Evolutionary conservation across 2,888 invertebrate species (phyloP).

Genomic region (Calephelis perditalis): DNA sequence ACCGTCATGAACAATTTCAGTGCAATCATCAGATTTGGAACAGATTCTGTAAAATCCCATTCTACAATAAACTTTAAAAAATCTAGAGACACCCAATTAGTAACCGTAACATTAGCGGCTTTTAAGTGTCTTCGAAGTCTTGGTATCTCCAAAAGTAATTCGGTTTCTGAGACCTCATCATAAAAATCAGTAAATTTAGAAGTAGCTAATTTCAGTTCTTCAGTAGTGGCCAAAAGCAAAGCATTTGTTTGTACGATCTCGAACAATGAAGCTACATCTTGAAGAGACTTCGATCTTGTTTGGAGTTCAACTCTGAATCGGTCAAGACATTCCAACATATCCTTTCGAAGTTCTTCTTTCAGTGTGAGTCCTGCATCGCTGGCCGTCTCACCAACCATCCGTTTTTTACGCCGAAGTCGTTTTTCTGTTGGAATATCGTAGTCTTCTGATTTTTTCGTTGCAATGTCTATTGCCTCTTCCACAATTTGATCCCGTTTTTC

Average conservation of each 20-base stretch:
- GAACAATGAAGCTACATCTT: slow-evolving; percentile 2
- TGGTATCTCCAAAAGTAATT: slow-evolving; percentile 17
- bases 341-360: slow-evolving; percentile 17
- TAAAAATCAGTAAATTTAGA: slow-evolving; percentile 2
- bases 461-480: slow-evolving; percentile 18
- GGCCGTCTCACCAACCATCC: slow-evolving; percentile 10
- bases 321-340: slow-evolving; percentile 16
- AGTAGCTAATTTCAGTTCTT: neutral
- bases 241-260: neutral
- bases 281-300: slow-evolving; percentile 4
- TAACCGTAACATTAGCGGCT: too few relatives aligned
- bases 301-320: slow-evolving; percentile 7
- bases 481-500: slow-evolving; percentile 16
- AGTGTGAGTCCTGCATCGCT: slow-evolving; percentile 17
- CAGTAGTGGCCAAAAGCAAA: neutral
- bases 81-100: too few relatives aligned
- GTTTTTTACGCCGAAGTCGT: slow-evolving; percentile 15
- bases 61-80: too few relatives aligned
- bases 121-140: neutral
- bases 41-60: slow-evolving; percentile 23
- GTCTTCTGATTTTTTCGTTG: slow-evolving; percentile 17
- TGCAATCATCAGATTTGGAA: slow-evolving; percentile 20
- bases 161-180: slow-evolving; percentile 1
- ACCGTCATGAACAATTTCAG: slow-evolving; percentile 17
- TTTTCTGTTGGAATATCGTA: slow-evolving; percentile 15